Percentiles rank a stretch among this genome's conserved stretches.
phyloP scores from a whole-genome alignment of 2,113 vertebrate species.

The Dascyllus trimaculatus region DNA sequence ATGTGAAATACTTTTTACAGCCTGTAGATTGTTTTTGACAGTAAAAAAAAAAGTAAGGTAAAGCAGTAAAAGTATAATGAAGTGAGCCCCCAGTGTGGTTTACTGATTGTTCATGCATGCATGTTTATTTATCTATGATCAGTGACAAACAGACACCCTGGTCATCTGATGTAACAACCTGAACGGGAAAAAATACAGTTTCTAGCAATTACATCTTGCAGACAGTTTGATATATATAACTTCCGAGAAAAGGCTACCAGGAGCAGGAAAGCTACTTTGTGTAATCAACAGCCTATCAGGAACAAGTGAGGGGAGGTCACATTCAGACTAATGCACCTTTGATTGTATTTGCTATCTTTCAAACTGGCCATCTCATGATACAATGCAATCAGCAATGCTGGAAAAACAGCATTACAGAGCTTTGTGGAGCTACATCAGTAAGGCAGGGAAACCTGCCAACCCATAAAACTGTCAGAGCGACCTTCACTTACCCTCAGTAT shows the following conservation, averaged over 20 bases:
- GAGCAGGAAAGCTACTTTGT: constrained; percentile 18
- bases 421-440: constrained; percentile 46
- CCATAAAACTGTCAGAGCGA: constrained; percentile 78
- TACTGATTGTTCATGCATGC: constrained; percentile 12
- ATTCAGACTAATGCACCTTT: constrained; percentile 54
- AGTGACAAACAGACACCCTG: constrained; percentile 9
- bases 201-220: not conserved
- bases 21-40: constrained; percentile 8
- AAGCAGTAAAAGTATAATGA: not conserved
- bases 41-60: not conserved
- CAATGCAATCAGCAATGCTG: constrained; percentile 54
- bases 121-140: constrained; percentile 36
- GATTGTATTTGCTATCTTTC: constrained; percentile 67
- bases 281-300: constrained; percentile 38
- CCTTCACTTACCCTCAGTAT: constrained; percentile 82
- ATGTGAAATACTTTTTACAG: constrained; percentile 29
- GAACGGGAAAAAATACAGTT: not conserved
- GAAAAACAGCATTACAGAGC: constrained; percentile 41
- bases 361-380: constrained; percentile 49
- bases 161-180: not conserved
- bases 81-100: not conserved
- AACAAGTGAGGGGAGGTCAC: constrained; percentile 39
- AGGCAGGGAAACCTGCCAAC: constrained; percentile 60
- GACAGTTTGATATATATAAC: constrained; percentile 14
- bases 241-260: constrained; percentile 4